Percentiles rank a stretch among this genome's conserved stretches.
Evolutionary conservation across 2,113 vertebrate genomes (phyloP).

Genomic region (Oncorhynchus gorbuscha): DNA sequence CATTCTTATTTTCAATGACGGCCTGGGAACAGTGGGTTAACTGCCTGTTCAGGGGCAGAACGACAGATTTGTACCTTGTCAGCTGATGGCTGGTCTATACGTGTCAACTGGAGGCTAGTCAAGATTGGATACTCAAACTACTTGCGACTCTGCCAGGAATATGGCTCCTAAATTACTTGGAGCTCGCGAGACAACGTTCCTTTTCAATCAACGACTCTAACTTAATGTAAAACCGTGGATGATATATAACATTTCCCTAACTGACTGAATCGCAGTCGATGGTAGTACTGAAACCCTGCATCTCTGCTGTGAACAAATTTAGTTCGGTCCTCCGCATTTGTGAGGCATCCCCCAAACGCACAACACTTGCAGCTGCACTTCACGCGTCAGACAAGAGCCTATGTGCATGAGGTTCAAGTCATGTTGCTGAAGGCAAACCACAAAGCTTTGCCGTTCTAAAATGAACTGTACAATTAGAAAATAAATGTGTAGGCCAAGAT

Average conservation of each 20-base stretch:
- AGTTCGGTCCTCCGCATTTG: conserved; percentile 3
- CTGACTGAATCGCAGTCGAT: not conserved
- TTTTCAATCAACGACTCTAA: conserved; percentile 22
- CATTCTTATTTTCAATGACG: too few species aligned
- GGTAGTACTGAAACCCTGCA: not conserved
- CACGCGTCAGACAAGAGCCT: not conserved
- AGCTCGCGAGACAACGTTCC: conserved; percentile 8
- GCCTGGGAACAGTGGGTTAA: too few species aligned
- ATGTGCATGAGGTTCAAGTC: not conserved
- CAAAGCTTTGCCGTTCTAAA: not conserved
- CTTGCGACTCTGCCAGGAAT: conserved; percentile 39
- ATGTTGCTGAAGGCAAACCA: too few species aligned
- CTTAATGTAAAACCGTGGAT: not conserved
- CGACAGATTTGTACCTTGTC: too few species aligned
- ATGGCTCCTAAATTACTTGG: conserved; percentile 41
- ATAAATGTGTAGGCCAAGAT: too few species aligned
- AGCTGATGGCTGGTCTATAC: conserved; percentile 20
- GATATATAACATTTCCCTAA: conserved; percentile 3
- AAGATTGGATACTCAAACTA: conserved; percentile 10
- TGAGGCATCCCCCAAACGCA: conserved; percentile 6
- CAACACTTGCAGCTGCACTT: conserved; percentile 4
- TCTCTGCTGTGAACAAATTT: conserved; percentile 3
- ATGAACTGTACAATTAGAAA: not conserved
- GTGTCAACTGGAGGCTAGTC: conserved; percentile 16
- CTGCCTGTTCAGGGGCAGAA: too few species aligned